phyloP scores from a whole-genome alignment of 2,888 invertebrate genomes.

The Antheraea assamensis region DNA sequence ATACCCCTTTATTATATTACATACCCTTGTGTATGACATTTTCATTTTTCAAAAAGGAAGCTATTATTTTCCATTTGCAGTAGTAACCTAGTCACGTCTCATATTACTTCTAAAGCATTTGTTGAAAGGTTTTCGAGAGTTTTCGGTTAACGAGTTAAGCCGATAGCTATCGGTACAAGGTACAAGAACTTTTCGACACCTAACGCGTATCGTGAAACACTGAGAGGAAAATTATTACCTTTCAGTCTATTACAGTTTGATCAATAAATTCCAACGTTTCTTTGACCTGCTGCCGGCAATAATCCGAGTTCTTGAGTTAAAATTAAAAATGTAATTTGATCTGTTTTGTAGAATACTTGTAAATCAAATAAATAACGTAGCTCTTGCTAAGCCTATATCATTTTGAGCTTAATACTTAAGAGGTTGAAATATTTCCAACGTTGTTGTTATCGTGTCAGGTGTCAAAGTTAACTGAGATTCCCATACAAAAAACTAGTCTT shows the following conservation, averaged over 20 bases:
- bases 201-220: background rate
- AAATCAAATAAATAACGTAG: too few species aligned
- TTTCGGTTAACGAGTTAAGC: constrained; percentile 3
- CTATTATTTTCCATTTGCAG: background rate
- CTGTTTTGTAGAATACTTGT: background rate
- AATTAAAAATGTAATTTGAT: background rate
- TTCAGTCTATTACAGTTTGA: background rate
- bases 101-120: constrained; percentile 6
- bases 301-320: background rate
- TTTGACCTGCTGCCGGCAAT: background rate
- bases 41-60: too few species aligned
- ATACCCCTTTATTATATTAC: too few species aligned
- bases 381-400: too few species aligned
- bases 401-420: too few species aligned
- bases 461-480: too few species aligned
- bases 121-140: background rate
- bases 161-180: background rate
- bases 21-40: too few species aligned
- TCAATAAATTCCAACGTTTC: background rate
- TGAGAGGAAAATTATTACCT: background rate
- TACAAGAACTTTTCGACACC: background rate
- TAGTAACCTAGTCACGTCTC: background rate
- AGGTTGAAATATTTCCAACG: too few species aligned
- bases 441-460: too few species aligned
- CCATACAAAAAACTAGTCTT: background rate